Percentiles rank a stretch among this genome's conserved stretches.
phyloP scores from a whole-genome alignment of 1,140 invertebrate species.

The Patella vulgata region DNA sequence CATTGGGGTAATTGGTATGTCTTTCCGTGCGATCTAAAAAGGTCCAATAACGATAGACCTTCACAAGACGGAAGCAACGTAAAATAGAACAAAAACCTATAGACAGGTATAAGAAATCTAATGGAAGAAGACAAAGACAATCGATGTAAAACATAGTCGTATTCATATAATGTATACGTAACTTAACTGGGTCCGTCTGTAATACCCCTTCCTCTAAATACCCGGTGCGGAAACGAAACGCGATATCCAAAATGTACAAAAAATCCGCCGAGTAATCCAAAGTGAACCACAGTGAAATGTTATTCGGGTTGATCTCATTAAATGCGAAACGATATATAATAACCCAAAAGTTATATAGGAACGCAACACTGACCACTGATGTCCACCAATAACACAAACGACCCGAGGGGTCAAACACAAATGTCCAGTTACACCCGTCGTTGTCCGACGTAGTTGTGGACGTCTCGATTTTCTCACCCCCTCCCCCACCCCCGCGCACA shows the following conservation, averaged over 20 bases:
- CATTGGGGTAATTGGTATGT: slow-evolving; percentile 98
- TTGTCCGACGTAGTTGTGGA: slow-evolving; percentile 64
- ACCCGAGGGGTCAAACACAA: slow-evolving; percentile 68
- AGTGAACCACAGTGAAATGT: slow-evolving; percentile 93
- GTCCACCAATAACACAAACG: slow-evolving; percentile 68
- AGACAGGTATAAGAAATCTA: slow-evolving; percentile 98
- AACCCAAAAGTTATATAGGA: slow-evolving; percentile 97
- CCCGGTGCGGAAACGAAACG: slow-evolving; percentile 96
- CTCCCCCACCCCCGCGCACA: slow-evolving; percentile 45
- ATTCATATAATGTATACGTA: slow-evolving; percentile 98
- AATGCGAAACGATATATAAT: slow-evolving; percentile 99
- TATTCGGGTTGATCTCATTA: slow-evolving; percentile 80
- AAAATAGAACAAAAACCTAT: slow-evolving; percentile 98
- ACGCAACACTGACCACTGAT: slow-evolving; percentile 91
- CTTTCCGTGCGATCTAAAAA: slow-evolving; percentile 98
- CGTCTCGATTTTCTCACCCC: slow-evolving; percentile 49
- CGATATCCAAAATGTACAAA: slow-evolving; percentile 94
- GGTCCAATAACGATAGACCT: slow-evolving; percentile 98
- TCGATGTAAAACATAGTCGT: slow-evolving; percentile 99
- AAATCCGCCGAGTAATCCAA: slow-evolving; percentile 97
- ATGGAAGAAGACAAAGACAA: slow-evolving; percentile 94
- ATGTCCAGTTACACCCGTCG: slow-evolving; percentile 77
- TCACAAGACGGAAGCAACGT: slow-evolving; percentile 95
- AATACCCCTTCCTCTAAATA: slow-evolving; percentile 80
- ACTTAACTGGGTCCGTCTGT: slow-evolving; percentile 92